These are phyloP conservation scores for Spatulosminthurus flaviceps DNA, from an alignment of 2,888 invertebrate genomes.

Conservation along the genomic window DNA sequence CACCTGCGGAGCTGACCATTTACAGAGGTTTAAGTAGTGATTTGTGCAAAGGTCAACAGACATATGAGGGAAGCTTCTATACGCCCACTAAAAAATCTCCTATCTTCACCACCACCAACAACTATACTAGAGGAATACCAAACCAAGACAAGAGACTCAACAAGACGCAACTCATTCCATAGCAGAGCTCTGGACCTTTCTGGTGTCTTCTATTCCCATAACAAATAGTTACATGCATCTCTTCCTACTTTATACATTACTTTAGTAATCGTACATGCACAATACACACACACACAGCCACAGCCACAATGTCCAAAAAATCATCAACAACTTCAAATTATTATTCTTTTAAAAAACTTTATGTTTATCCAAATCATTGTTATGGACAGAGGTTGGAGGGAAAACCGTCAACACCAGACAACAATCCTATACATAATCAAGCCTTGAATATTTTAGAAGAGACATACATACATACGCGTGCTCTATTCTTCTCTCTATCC, in stretches of 20 bases:
- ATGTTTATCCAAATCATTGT: too few relatives aligned
- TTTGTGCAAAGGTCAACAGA: constrained; percentile 64
- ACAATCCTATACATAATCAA: not conserved
- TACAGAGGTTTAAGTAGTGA: constrained; percentile 63
- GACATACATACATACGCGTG: too few relatives aligned
- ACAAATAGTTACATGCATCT: constrained; percentile 18
- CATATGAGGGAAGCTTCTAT: constrained; percentile 58
- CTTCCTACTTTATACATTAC: not conserved
- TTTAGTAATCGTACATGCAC: too few relatives aligned
- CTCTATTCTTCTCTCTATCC: not conserved
- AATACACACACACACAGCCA: not conserved
- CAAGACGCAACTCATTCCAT: constrained; percentile 25
- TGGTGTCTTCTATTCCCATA: not conserved
- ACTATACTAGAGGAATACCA: constrained; percentile 26
- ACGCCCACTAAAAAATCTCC: constrained; percentile 58
- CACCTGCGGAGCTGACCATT: constrained; percentile 62
- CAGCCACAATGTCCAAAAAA: too few relatives aligned
- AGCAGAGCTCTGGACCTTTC: not conserved
- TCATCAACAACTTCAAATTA: not conserved
- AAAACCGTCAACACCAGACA: too few relatives aligned
- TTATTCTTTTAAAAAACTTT: not conserved
- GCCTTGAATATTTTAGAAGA: too few relatives aligned
- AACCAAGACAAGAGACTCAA: constrained; percentile 1
- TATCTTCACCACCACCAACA: constrained; percentile 33
- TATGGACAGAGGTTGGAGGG: not conserved